Percentiles rank a stretch among this genome's conserved stretches.
Conservation (phyloP, 2,797 vertebrate genomes). For the Scolopax bukidnonensis region DNA sequence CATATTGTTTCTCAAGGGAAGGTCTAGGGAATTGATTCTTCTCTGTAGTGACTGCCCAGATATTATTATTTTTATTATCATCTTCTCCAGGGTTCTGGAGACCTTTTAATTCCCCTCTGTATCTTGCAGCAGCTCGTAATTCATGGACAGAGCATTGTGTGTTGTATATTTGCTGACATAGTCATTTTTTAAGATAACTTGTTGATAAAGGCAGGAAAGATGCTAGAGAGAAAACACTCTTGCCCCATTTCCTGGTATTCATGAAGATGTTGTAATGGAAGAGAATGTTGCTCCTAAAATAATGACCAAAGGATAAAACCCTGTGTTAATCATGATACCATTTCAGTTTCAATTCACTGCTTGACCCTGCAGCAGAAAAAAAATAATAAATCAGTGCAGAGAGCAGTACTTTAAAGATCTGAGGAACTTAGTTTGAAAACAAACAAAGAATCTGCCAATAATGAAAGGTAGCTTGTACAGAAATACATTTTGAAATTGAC, state of each 20-base stretch:
- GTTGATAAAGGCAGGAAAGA: slow-evolving; percentile 11
- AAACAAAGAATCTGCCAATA: not conserved
- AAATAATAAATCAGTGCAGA: not conserved
- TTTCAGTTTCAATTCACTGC: not conserved
- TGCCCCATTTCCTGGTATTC: not conserved
- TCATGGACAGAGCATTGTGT: not conserved
- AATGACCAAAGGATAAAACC: not conserved
- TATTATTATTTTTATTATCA: slow-evolving; percentile 44
- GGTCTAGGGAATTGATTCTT: not conserved
- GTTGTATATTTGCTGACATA: slow-evolving; percentile 6
- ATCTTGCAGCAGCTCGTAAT: not conserved
- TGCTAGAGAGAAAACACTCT: not conserved
- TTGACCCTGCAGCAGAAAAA: not conserved
- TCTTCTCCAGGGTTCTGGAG: slow-evolving; percentile 27
- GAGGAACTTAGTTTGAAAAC: not conserved
- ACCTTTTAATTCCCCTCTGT: slow-evolving; percentile 51
- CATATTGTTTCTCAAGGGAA: not conserved
- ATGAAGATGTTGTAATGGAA: not conserved
- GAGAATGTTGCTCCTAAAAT: not conserved
- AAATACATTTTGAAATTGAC: not conserved
- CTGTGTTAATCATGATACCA: not conserved
- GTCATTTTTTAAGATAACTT: not conserved
- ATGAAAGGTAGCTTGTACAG: not conserved
- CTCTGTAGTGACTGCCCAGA: not conserved
- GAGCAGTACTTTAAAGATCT: not conserved